Base-by-base conservation (phyloP, 2,888 invertebrate genomes). In the Cheilosia scutellata region DNA sequence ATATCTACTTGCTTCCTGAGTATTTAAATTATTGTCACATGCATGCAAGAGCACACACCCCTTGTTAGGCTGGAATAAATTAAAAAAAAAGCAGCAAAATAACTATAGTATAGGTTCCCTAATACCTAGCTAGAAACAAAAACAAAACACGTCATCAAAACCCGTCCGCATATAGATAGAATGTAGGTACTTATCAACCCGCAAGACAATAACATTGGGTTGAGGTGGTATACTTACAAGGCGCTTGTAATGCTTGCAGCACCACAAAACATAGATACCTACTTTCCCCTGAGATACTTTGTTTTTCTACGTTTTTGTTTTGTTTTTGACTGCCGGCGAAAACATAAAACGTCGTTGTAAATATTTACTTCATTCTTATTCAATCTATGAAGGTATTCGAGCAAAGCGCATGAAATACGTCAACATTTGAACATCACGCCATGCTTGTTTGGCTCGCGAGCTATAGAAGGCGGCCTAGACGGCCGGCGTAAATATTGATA, bases 281-380 rank as follows among this genome's bases (percentile, higher is more conserved):
- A 58, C 51, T 60, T 37, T 58, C 74, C 66, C 40, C 57, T 40
- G 29, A 66, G 66, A 53, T 51, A 53, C 9, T 16, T 68, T 42
- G 42, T 53, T 55, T 16, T n/a, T 55, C 27, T 27, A 27, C 27
- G 7, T 51, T 13, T 3, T 55, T 16, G 9, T 31, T 76, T 58
- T 55, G 4, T 65, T 55, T 66, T 75, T 75, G 71, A 27, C 49
- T 60, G 62, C 57, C 82, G 76, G 70, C 63, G 62, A 58, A 79
- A 78, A 33, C 47, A 58, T 31, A 33, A 40, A 47, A 66, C 33
- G 62, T 9, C 42, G 68, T 55, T 74, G 74, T 83, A 83, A 83
- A 78, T 83, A 74, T 83, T 83, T 83, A 68, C 78, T 25, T 78
- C 55, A 62, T 82, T 82, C 49, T 55, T 49, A 74, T 72, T 75